Percentiles rank a stretch among this genome's conserved stretches.
Evolutionary conservation across 2,797 vertebrate genomes (phyloP).

Genomic region (Hyperoplus lanceolatus): DNA sequence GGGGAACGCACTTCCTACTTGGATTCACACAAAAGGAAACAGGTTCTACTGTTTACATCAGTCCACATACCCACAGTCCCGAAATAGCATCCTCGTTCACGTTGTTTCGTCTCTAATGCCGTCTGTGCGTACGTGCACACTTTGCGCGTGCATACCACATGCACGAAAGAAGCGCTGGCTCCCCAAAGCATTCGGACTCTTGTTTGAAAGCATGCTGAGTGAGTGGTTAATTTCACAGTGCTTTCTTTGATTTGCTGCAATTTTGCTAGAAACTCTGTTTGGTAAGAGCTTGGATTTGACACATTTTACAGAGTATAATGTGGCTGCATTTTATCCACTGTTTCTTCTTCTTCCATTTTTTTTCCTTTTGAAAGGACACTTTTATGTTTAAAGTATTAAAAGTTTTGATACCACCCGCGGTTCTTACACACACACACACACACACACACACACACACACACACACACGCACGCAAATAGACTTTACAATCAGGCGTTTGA

Average conservation of each 20-base stretch:
- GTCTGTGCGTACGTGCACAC: conserved; percentile 42
- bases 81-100: conserved; percentile 51
- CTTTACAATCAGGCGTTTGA: conserved; percentile 64
- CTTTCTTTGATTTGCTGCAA: conserved; percentile 83
- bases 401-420: conserved; percentile 64
- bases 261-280: conserved; percentile 78
- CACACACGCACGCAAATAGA: conserved; percentile 30
- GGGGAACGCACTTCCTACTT: conserved; percentile 41
- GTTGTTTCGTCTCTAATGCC: conserved; percentile 34
- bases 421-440: conserved; percentile 55
- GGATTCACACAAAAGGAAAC: conserved; percentile 54
- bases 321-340: conserved; percentile 69
- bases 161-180: conserved; percentile 50
- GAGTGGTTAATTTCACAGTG: conserved; percentile 78
- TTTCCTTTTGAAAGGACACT: conserved; percentile 70
- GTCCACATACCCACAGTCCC: conserved; percentile 41
- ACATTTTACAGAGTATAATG: conserved; percentile 74
- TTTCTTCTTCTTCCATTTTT: conserved; percentile 66
- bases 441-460: conserved; percentile 21
- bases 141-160: conserved; percentile 33
- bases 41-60: conserved; percentile 72
- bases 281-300: conserved; percentile 78
- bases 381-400: conserved; percentile 72
- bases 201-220: conserved; percentile 81
- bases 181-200: conserved; percentile 44